Conservation (phyloP, 2,888 invertebrate species). For the Ormyrus rosae region DNA sequence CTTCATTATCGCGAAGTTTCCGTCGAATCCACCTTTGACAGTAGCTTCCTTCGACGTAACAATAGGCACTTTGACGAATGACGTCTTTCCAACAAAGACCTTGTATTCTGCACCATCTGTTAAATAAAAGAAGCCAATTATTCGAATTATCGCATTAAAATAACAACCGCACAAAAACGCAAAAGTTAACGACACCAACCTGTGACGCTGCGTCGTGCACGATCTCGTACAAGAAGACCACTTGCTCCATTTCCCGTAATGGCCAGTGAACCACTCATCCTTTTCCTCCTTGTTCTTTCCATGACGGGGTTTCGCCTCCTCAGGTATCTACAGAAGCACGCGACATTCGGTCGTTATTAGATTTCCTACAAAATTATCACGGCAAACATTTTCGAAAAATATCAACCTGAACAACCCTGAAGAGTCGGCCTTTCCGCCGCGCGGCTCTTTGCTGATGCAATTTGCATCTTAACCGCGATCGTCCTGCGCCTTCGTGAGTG, state of each 20-base stretch:
- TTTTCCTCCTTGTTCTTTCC: constrained; percentile 65
- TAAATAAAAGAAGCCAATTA: background rate
- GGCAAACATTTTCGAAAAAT: background rate
- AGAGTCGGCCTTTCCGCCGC: constrained; percentile 66
- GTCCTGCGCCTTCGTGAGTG: constrained; percentile 64
- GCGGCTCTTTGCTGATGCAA: constrained; percentile 64
- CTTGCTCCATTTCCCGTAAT: constrained; percentile 87
- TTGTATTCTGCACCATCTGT: constrained; percentile 84
- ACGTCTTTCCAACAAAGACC: constrained; percentile 87
- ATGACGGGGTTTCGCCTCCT: constrained; percentile 73
- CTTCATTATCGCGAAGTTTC: constrained; percentile 70
- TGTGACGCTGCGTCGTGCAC: constrained; percentile 87
- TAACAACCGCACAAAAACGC: background rate
- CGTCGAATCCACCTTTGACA: constrained; percentile 84
- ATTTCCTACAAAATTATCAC: background rate
- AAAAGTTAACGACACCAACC: constrained; percentile 75
- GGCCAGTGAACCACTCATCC: constrained; percentile 63
- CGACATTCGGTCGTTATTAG: no score
- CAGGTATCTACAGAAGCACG: constrained; percentile 57
- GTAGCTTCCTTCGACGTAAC: constrained; percentile 87
- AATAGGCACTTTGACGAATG: constrained; percentile 89
- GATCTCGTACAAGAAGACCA: constrained; percentile 89
- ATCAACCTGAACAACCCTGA: constrained; percentile 72
- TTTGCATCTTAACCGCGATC: constrained; percentile 64
- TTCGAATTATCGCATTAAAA: background rate